A percentile compares a stretch with the other conserved stretches of the same genome.
phyloP scores from a whole-genome alignment of 2,113 vertebrate species.

The Ochotona princeps region DNA sequence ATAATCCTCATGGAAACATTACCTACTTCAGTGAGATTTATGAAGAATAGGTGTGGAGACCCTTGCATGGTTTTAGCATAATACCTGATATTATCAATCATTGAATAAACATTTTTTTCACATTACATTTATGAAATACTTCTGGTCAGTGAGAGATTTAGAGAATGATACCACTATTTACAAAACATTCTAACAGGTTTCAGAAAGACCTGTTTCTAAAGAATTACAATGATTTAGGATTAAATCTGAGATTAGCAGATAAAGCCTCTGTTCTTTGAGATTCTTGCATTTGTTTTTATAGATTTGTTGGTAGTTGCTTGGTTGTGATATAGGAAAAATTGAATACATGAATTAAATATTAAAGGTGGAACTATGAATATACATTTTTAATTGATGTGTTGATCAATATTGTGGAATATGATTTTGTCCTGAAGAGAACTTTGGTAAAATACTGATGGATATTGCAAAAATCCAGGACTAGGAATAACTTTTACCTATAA shows the following conservation, averaged over 20 bases:
- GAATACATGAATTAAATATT: not conserved
- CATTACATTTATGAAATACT: not conserved
- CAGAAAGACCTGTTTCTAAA: not conserved
- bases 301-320: not conserved
- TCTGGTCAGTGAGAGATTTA: not conserved
- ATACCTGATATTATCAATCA: not conserved
- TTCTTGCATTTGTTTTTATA: not conserved
- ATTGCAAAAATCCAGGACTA: not conserved
- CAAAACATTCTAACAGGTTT: not conserved
- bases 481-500: not conserved
- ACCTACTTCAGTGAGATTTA: not conserved
- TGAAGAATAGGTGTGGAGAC: not conserved
- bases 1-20: not conserved
- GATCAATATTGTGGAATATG: not conserved
- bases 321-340: not conserved
- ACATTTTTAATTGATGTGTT: constrained; percentile 8
- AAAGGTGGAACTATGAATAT: not conserved
- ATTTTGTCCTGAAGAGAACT: not conserved
- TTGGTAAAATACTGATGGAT: not conserved
- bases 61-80: not conserved
- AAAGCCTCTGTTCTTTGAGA: not conserved
- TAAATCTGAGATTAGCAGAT: not conserved
- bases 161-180: not conserved
- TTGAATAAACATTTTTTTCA: not conserved
- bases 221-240: not conserved